These are phyloP conservation scores for Hippocampus zosterae DNA, from an alignment of 2,113 vertebrate genomes.

Conservation along the genomic window DNA sequence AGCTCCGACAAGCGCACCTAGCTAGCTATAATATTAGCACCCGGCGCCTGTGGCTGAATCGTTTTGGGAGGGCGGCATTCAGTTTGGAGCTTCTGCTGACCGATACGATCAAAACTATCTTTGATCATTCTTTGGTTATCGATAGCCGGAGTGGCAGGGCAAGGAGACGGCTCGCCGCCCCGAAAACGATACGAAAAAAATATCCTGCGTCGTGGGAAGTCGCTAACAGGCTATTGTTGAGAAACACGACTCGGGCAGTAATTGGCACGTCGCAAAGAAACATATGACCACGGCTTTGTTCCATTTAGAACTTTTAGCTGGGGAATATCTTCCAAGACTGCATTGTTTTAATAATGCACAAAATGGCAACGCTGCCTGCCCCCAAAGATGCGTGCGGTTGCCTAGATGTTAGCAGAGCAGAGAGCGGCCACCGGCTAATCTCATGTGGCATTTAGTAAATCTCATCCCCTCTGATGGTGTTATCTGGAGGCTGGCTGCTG, in stretches of 20 bases:
- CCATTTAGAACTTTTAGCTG: background rate
- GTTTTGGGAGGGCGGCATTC: constrained; percentile 28
- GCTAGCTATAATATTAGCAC: constrained; percentile 13
- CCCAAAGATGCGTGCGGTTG: background rate
- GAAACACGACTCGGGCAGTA: background rate
- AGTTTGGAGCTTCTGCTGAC: constrained; percentile 47
- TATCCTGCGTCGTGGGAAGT: background rate
- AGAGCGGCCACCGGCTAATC: background rate
- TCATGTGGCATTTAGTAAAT: background rate
- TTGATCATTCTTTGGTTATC: constrained; percentile 23
- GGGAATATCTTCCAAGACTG: no score
- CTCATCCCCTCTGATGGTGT: constrained; percentile 1
- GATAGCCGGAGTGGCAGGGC: constrained; percentile 9
- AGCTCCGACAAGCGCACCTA: background rate
- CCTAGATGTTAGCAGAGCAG: background rate
- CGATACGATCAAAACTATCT: constrained; percentile 25
- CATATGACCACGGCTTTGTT: no score
- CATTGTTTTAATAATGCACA: background rate
- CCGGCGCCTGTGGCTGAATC: constrained; percentile 11
- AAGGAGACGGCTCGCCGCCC: background rate
- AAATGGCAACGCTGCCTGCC: background rate
- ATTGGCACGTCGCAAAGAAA: background rate
- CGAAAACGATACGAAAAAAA: constrained; percentile 6
- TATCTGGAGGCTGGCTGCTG: background rate
- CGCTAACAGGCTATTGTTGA: background rate